Base-by-base conservation (phyloP, 2,797 vertebrate genomes). In the Spheniscus humboldti region DNA sequence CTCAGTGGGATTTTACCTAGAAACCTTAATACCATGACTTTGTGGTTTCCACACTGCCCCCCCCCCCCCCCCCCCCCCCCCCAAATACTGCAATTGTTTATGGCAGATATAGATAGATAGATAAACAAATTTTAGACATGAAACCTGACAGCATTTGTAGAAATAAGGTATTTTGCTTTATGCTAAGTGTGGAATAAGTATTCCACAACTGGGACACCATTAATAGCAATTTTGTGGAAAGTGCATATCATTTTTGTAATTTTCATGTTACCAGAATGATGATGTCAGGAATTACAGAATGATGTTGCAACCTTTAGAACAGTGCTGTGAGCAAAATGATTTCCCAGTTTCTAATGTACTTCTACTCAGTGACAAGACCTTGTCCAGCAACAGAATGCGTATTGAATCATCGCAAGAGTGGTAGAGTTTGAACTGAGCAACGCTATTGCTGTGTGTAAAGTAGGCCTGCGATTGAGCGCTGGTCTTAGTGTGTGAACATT, bases 391-490 rank as follows among this genome's bases (percentile, higher is more conserved):
- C 20, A 57, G 71, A 31, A 39, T 0, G 5, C 0, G 0, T 3
- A 4, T 3, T 3, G 47, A 39, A 9, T 25, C 17, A 2, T 19
- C 2, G 1, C 59, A 8, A 17, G 55, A n/a, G 33, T 0, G 13
- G 27, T 9, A 5, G 22, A 18, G 28, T 4, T 43, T 43, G 41
- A 39, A 19, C 22, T 9, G 57, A 79, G 39, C 59, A 43, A 8
- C 23, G 10, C 12, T 2, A 1, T n/a, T 18, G 33, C 45, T 48
- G 19, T 24, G 24, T 25, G 31, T 22, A 4, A 35, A 50, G 52
- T 3, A 11, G 35, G 43, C 35, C 43, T 35, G 33, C 1, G 12
- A 13, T 5, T 15, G 25, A 87, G 74, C 33, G 0, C 30, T 12
- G 50, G 8, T 27, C 45, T n/a, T 19, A 14, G 6, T 1, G 7